Percentiles rank a stretch among this genome's conserved stretches.
Conservation (phyloP, 1,140 invertebrate genomes). For the Sarcophaga bullata region DNA sequence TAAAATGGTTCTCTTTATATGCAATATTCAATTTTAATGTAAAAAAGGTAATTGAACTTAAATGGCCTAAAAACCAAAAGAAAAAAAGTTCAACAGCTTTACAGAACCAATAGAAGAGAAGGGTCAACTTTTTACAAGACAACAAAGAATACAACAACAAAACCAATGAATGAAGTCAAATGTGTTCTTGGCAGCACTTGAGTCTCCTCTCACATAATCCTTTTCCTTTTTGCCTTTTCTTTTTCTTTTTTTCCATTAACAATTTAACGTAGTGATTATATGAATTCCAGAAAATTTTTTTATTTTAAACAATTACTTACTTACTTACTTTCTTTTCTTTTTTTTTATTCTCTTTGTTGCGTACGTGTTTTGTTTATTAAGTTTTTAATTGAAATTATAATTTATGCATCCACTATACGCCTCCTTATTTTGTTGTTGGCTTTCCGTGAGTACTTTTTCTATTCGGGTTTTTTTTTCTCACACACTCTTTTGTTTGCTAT, state of each 20-base stretch:
- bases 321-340: not conserved
- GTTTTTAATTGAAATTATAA: constrained; percentile 28
- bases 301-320: not conserved
- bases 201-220: not conserved
- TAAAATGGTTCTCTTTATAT: not conserved
- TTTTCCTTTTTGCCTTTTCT: not conserved
- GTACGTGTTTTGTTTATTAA: constrained; percentile 39
- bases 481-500: not conserved
- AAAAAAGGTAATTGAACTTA: constrained; percentile 34
- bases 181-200: not conserved
- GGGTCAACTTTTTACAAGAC: not conserved
- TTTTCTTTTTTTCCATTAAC: constrained; percentile 8
- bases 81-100: not conserved
- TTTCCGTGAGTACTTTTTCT: not conserved
- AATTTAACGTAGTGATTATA: no score
- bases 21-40: not conserved
- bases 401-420: constrained; percentile 35
- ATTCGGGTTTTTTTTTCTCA: constrained; percentile 21
- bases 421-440: constrained; percentile 28
- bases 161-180: not conserved
- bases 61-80: constrained; percentile 32
- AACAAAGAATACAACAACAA: constrained; percentile 29
- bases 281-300: not conserved
- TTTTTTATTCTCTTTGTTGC: not conserved
- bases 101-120: not conserved